Base-by-base conservation (phyloP, 1,140 invertebrate species). In the Drosophila pachea region DNA sequence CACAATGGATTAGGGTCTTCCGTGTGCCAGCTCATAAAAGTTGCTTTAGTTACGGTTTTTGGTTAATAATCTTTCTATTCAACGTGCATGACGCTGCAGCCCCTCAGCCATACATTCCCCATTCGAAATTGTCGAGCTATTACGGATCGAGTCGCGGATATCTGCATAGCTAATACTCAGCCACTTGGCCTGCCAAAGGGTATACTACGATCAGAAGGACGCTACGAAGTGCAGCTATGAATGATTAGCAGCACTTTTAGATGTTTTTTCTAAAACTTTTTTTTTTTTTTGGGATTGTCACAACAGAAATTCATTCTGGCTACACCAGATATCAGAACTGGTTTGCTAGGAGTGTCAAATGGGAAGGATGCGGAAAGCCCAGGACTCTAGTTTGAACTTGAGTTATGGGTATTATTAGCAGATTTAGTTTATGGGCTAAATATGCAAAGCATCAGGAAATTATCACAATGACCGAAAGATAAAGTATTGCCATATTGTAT, bases 41-140 rank as follows among this genome's bases (percentile, higher is more conserved):
- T 77, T 50, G 71, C 70, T 88, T 88, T 88, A 73, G 87, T 88
- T 72, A 88, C 79, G 87, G 87, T 88, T 87, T 82, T 88, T 87
- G 86, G 87, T 78, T 88, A 88, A 88, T 88, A 88, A 88, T 88
- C 88, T 76, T 87, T 86, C 86, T 87, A 88, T 88, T 88, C 87
- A 88, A 88, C 74, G 76, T 78, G 82, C 77, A 88, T 88, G 86
- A 83, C 67, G 66, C 62, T 75, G 66, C 77, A 76, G 63, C 42
- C 53, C 64, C 48, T 49, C 56, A 50, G 22, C 22, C 22, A 22
- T 22, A 22, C 22, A 22, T 22, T 22, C 22, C 22, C 22, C 22
- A 40, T 31, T 31, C 16, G 3, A 54, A 45, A 58, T 47, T 52
- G 55, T 65, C 43, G 32, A 45, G 54, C 48, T 52, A 62, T 65